Evolutionary conservation across 2,888 invertebrate species (phyloP).

Genomic region (Pseudanteris insignis): DNA sequence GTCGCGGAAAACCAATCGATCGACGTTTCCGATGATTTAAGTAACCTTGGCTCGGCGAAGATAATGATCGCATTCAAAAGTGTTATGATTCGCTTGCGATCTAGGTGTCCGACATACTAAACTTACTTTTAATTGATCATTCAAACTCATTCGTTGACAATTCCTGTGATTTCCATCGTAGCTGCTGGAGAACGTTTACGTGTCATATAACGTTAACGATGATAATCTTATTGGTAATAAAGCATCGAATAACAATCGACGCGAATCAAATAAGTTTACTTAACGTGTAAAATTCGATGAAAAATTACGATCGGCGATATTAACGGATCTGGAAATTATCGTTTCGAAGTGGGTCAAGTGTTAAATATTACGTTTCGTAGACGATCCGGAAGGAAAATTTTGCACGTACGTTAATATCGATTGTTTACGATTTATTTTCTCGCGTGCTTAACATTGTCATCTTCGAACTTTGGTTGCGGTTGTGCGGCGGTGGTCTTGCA

Average conservation of each 20-base stretch:
- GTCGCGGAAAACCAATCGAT: too few relatives aligned
- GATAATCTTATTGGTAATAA: too few relatives aligned
- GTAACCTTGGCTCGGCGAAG: conserved; percentile 4
- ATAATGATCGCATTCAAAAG: neutral
- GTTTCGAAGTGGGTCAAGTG: conserved; percentile 22
- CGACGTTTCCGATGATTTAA: neutral
- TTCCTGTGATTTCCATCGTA: too few relatives aligned
- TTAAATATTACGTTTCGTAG: conserved; percentile 2
- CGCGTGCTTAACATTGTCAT: conserved; percentile 30
- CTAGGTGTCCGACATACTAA: conserved; percentile 21
- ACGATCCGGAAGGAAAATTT: conserved; percentile 2
- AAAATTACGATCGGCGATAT: neutral
- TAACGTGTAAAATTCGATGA: too few relatives aligned
- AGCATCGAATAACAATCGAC: too few relatives aligned
- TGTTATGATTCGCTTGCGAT: conserved; percentile 7
- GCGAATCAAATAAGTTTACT: too few relatives aligned
- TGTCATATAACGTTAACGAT: too few relatives aligned
- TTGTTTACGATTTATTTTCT: conserved; percentile 9
- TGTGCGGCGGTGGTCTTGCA: conserved; percentile 29
- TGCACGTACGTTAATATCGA: conserved; percentile 22
- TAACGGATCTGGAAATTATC: conserved; percentile 13
- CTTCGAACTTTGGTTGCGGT: conserved; percentile 35
- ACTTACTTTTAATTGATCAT: conserved; percentile 29
- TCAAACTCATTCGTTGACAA: conserved; percentile 8
- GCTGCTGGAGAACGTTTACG: too few relatives aligned